These are phyloP conservation scores for Thaleichthys pacificus DNA, from an alignment of 2,797 vertebrate species.

Conservation along the genomic window DNA sequence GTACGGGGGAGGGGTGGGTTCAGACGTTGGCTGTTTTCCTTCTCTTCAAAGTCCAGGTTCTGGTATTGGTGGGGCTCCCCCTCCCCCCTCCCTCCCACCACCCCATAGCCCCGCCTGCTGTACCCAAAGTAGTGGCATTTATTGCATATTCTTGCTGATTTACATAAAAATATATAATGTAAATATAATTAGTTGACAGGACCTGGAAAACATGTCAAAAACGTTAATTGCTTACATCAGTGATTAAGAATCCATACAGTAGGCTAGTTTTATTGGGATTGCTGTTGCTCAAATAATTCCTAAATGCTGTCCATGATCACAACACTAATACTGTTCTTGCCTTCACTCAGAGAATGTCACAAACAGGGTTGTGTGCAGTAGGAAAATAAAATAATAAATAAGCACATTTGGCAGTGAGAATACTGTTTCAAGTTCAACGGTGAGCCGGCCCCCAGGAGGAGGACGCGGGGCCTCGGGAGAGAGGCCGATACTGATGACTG, in stretches of 20 bases:
- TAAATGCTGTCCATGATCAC: too few relatives aligned
- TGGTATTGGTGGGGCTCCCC: conserved; percentile 50
- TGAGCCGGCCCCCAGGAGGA: conserved; percentile 62
- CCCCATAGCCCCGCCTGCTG: background rate
- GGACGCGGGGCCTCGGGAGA: conserved; percentile 53
- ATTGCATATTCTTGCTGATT: background rate
- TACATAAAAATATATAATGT: too few relatives aligned
- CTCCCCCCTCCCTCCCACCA: background rate
- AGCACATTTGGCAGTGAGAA: conserved; percentile 64
- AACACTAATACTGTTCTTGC: too few relatives aligned
- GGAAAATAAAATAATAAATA: conserved; percentile 58
- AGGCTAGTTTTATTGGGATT: background rate
- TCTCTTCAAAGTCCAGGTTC: conserved; percentile 71
- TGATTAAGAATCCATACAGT: background rate
- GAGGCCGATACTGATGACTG: conserved; percentile 76
- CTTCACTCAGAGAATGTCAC: background rate
- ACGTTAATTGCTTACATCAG: background rate
- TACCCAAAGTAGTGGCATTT: background rate
- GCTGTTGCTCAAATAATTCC: background rate
- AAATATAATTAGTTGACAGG: too few relatives aligned
- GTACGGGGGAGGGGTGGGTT: too few relatives aligned
- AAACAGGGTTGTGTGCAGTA: conserved; percentile 18
- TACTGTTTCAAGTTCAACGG: conserved; percentile 68
- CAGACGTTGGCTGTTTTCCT: conserved; percentile 51
- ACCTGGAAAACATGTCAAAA: too few relatives aligned